These are phyloP conservation scores for Taurulus bubalis DNA, from an alignment of 2,113 vertebrate genomes.

Conservation along the genomic window DNA sequence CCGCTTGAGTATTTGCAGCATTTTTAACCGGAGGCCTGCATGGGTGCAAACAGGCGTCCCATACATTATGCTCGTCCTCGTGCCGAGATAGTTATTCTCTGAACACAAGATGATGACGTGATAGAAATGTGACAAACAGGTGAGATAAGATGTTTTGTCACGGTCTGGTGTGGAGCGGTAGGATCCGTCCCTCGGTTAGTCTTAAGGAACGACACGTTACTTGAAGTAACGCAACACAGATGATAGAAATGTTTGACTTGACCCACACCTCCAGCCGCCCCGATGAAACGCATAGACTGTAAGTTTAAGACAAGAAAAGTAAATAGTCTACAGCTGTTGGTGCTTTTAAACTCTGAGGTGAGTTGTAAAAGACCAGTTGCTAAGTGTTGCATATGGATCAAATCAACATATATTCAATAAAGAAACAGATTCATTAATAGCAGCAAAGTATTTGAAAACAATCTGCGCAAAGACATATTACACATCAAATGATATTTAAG, in stretches of 20 bases:
- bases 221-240: neutral
- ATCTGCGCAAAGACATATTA: neutral
- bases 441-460: neutral
- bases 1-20: conserved; percentile 31
- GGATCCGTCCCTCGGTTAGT: neutral
- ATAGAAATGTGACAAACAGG: neutral
- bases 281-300: neutral
- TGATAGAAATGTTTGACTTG: neutral
- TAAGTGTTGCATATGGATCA: neutral
- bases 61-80: neutral
- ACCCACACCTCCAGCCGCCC: neutral
- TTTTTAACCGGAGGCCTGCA: conserved; percentile 23
- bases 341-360: conserved; percentile 1
- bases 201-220: neutral
- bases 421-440: neutral
- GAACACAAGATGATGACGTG: neutral
- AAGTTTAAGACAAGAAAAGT: neutral
- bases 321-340: conserved; percentile 5
- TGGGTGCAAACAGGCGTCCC: neutral
- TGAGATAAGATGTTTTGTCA: neutral
- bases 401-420: too few relatives aligned
- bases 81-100: neutral
- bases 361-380: neutral
- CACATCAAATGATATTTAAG: neutral
- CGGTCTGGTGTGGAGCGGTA: neutral